phyloP scores from a whole-genome alignment of 2,113 vertebrate species.

The Harpagus bidentatus region DNA sequence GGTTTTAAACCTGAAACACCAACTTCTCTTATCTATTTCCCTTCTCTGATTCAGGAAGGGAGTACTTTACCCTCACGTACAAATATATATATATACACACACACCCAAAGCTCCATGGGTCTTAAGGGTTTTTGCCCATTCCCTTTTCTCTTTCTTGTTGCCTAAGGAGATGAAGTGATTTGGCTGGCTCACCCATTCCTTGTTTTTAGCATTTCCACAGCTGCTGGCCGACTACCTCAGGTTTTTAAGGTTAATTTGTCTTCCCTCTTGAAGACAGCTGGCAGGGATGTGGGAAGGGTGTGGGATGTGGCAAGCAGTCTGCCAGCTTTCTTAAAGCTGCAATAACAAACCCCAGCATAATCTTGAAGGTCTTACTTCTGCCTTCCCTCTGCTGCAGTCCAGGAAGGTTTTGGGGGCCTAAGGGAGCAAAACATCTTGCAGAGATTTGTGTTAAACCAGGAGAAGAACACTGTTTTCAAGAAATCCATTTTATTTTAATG shows the following conservation, averaged over 20 bases:
- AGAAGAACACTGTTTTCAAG: not conserved
- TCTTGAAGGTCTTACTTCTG: conserved; percentile 9
- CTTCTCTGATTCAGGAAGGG: not conserved
- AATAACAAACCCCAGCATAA: not conserved
- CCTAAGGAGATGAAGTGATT: conserved; percentile 44
- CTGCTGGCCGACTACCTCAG: conserved; percentile 36
- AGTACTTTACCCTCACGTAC: not conserved
- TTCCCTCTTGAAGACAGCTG: conserved; percentile 53
- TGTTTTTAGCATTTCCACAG: conserved; percentile 52
- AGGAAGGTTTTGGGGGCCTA: not conserved
- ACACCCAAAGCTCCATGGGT: not conserved
- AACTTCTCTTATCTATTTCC: not conserved
- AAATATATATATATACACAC: not conserved
- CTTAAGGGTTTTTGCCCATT: not conserved
- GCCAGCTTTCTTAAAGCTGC: conserved; percentile 49
- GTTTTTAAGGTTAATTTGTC: conserved; percentile 63
- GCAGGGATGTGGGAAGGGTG: conserved; percentile 55
- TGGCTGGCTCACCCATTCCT: conserved; percentile 27
- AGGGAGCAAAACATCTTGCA: not conserved
- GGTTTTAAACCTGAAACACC: not conserved
- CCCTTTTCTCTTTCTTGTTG: not conserved
- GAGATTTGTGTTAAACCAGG: not conserved
- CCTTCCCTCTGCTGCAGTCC: not conserved
- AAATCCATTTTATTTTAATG: not conserved
- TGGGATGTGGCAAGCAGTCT: conserved; percentile 51